Conservation (phyloP, 1,140 invertebrate species). For the Cydia pomonella region DNA sequence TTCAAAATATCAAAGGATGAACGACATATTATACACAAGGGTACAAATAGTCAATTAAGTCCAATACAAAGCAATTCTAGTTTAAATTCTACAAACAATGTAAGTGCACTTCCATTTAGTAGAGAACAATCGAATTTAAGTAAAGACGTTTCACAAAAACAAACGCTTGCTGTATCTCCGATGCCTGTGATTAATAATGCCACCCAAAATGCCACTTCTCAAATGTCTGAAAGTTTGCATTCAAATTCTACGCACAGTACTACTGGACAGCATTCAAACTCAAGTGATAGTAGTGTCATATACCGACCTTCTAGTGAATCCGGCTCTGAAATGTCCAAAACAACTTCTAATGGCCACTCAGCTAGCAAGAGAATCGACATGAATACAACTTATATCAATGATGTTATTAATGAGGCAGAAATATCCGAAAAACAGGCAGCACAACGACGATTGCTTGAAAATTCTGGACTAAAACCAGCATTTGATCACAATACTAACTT, state of each 20-base stretch:
- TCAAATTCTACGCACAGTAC: constrained; percentile 82
- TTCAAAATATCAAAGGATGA: constrained; percentile 84
- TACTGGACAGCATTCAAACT: constrained; percentile 84
- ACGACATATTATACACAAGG: constrained; percentile 69
- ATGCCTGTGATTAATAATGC: constrained; percentile 82
- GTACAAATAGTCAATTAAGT: constrained; percentile 79
- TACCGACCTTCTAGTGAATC: constrained; percentile 86
- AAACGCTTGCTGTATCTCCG: constrained; percentile 88
- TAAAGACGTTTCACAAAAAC: constrained; percentile 78
- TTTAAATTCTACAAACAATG: constrained; percentile 79
- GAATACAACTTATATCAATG: constrained; percentile 75
- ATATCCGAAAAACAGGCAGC: constrained; percentile 74
- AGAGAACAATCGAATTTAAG: constrained; percentile 79
- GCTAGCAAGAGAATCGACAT: constrained; percentile 82
- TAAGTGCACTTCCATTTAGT: constrained; percentile 72
- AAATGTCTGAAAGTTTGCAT: constrained; percentile 82
- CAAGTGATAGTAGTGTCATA: constrained; percentile 85
- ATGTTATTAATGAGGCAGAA: constrained; percentile 76
- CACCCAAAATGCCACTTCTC: constrained; percentile 72
- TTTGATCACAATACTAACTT: constrained; percentile 67
- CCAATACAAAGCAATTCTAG: constrained; percentile 81
- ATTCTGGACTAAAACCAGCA: constrained; percentile 50
- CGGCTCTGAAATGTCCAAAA: constrained; percentile 82
- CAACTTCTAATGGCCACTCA: constrained; percentile 67
- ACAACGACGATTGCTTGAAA: constrained; percentile 58